Evolutionary conservation across 2,113 vertebrate species (phyloP), one percentile per base, ranked within the genome.

Genomic region (Anser brachyrhynchus): DNA sequence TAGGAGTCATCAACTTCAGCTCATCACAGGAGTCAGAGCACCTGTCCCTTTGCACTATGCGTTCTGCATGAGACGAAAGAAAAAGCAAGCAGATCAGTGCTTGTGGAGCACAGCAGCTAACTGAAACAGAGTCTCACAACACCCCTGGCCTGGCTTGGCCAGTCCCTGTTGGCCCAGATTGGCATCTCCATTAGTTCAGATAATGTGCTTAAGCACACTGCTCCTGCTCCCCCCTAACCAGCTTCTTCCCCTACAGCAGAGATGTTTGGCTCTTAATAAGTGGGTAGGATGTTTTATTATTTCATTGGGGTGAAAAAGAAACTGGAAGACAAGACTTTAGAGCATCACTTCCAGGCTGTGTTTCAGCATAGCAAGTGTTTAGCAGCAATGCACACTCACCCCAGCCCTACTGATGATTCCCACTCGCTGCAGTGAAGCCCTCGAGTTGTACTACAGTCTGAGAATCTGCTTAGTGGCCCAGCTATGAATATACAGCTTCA

Each of bases 1-100:
- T 19, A 74, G 59, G 43, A 96, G 44, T 83, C 79, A 74, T 89
- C 86, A 90, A 23, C 83, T 89, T 87, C 71, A 90, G 86, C 57
- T 86, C 52, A 64, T 62, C 69, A 84, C n/a, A 84, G 64, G 37
- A 88, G 77, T 67, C 72, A 81, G 41, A 90, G 52, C 52, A 75
- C 80, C 69, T 91, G 64, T 86, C 69, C 19, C 17, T 18, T 87
- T 75, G 71, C 49, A 35, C 74, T 76, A 35, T 65, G 54, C 52
- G 70, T n/a, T 75, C 62, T 72, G 83, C 61, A 26, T 62, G 52
- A 90, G 55, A 71, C 51, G 51, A 93, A 92, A 80, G 66, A 31
- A 91, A 85, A 92, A 79, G 11, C 31, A 71, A 92, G 57, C 10
- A 51, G 37, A 59, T 67, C 41, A 18, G 37, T 67, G 55, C 7